Evolutionary conservation across 2,113 vertebrate species (phyloP).

Genomic region (Tyto alba): DNA sequence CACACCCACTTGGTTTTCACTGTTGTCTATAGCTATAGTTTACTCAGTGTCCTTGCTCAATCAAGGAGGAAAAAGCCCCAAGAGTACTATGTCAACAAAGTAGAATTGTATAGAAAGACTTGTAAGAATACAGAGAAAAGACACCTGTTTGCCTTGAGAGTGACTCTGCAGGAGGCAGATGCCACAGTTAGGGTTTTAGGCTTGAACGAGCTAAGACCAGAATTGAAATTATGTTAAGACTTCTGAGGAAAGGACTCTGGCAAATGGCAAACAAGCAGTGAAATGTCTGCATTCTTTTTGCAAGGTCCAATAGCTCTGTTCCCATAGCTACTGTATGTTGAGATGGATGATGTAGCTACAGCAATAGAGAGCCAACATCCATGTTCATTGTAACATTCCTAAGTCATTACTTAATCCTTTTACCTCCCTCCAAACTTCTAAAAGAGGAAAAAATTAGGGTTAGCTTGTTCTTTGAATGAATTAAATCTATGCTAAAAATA

Average conservation of each 20-base stretch:
- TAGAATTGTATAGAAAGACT: background rate
- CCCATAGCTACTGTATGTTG: conserved; percentile 57
- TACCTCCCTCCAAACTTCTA: background rate
- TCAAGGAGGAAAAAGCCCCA: background rate
- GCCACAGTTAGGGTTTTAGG: background rate
- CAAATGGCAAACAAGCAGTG: conserved; percentile 12
- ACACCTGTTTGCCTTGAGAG: background rate
- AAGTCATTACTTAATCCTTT: background rate
- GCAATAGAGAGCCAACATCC: conserved; percentile 23
- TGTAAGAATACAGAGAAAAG: background rate
- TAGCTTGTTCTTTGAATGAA: background rate
- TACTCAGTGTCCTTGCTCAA: background rate
- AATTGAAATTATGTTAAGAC: conserved; percentile 13
- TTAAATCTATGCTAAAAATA: background rate
- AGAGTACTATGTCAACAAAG: background rate
- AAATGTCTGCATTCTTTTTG: conserved; percentile 45
- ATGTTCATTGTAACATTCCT: conserved; percentile 12
- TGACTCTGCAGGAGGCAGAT: background rate
- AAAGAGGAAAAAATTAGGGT: background rate
- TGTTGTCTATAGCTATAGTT: background rate
- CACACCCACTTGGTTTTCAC: background rate
- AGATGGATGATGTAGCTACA: conserved; percentile 33
- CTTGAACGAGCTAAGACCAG: background rate
- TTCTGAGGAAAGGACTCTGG: conserved; percentile 15
- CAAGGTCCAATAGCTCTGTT: conserved; percentile 27